Evolutionary conservation across 2,888 invertebrate species (phyloP).

Genomic region (Rhodophaea formosa): DNA sequence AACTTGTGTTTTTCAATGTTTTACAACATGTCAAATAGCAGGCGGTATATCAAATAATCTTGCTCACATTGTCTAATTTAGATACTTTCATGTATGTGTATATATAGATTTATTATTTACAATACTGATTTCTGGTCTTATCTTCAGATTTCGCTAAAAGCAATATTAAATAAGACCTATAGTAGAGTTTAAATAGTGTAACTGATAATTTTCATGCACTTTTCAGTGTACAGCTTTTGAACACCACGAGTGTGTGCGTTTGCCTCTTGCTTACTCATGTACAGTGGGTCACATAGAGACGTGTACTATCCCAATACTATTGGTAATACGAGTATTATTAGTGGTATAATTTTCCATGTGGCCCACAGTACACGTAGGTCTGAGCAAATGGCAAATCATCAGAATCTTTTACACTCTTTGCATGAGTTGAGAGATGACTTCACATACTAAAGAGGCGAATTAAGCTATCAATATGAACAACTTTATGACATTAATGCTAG

Average conservation of each 20-base stretch:
- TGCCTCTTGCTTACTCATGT: background rate
- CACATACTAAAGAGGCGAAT: too few species aligned
- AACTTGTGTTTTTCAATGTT: background rate
- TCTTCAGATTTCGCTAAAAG: background rate
- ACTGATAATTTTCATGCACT: background rate
- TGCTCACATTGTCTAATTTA: background rate
- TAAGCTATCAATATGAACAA: too few species aligned
- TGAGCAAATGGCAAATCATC: too few species aligned
- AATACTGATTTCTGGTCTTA: too few species aligned
- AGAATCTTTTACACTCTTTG: background rate
- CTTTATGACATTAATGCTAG: too few species aligned
- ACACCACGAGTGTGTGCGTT: background rate
- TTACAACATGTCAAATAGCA: background rate
- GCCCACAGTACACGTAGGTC: too few species aligned
- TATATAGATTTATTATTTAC: background rate
- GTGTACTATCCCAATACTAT: too few species aligned
- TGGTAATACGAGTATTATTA: too few species aligned
- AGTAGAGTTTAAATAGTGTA: background rate
- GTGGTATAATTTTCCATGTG: too few species aligned
- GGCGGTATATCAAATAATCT: background rate
- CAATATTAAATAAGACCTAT: background rate
- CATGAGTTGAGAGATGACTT: background rate
- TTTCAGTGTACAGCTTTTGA: background rate
- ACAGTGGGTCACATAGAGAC: too few species aligned
- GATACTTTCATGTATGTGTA: background rate